phyloP scores from a whole-genome alignment of 2,888 invertebrate species.

The Agelastica alni region DNA sequence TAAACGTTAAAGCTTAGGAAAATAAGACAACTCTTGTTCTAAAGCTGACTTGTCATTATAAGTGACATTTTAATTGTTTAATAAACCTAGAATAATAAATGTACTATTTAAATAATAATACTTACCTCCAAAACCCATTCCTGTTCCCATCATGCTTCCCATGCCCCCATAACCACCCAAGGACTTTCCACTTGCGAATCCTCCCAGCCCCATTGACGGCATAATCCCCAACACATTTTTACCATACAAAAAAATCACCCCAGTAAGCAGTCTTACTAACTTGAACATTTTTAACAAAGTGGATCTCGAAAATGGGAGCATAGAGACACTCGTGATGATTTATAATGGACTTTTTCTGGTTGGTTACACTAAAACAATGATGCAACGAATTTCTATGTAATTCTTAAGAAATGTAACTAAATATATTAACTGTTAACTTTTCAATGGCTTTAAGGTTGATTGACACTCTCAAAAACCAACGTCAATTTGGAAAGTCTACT shows the following conservation, averaged over 20 bases:
- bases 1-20: no score
- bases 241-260: constrained; percentile 57
- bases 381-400: constrained; percentile 11
- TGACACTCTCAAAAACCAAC: no score
- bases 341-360: constrained; percentile 14
- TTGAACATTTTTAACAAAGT: background rate
- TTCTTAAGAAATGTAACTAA: background rate
- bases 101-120: no score
- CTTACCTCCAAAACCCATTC: constrained; percentile 50
- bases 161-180: constrained; percentile 26
- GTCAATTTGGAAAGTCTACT: no score
- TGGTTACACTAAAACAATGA: constrained; percentile 5
- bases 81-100: no score
- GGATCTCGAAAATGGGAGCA: constrained; percentile 60
- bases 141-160: constrained; percentile 43
- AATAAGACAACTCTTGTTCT: no score
- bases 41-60: no score
- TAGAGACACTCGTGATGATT: background rate
- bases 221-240: constrained; percentile 2
- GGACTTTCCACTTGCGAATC: constrained; percentile 7
- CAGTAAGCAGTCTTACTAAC: constrained; percentile 48
- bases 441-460: no score
- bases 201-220: constrained; percentile 16
- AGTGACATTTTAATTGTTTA: no score
- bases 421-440: background rate